Evolutionary conservation across 2,113 vertebrate genomes (phyloP).

Genomic region (Pelmatolapia mariae): DNA sequence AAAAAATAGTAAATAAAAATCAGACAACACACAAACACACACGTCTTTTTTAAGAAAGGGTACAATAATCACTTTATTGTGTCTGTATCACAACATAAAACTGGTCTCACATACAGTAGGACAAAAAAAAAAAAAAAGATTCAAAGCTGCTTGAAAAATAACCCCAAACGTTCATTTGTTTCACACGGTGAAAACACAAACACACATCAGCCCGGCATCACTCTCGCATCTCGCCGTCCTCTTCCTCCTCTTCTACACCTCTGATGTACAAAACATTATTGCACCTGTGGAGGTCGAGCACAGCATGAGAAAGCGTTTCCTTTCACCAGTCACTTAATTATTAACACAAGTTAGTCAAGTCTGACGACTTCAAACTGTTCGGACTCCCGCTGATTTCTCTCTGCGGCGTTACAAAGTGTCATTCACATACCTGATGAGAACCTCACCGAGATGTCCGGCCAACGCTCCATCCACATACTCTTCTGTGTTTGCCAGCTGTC

Average conservation of each 20-base stretch:
- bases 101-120: conserved; percentile 24
- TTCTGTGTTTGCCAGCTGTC: conserved; percentile 95
- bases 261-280: conserved; percentile 98
- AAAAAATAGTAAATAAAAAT: neutral
- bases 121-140: neutral
- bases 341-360: neutral
- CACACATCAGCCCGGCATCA: conserved; percentile 53
- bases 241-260: conserved; percentile 98
- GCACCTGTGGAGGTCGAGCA: conserved; percentile 74
- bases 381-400: neutral
- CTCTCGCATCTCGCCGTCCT: conserved; percentile 99
- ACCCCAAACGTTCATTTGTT: neutral
- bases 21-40: neutral
- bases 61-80: conserved; percentile 52
- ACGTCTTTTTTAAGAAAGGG: conserved; percentile 37
- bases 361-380: neutral
- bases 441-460: conserved; percentile 95
- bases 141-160: conserved; percentile 4
- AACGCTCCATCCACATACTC: conserved; percentile 97
- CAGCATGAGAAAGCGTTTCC: neutral
- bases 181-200: conserved; percentile 66
- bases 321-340: neutral
- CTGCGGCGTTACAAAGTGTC: neutral
- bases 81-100: conserved; percentile 37
- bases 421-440: conserved; percentile 87